Evolutionary conservation across 1,140 invertebrate species (phyloP).

Genomic region (Drusus annulatus): DNA sequence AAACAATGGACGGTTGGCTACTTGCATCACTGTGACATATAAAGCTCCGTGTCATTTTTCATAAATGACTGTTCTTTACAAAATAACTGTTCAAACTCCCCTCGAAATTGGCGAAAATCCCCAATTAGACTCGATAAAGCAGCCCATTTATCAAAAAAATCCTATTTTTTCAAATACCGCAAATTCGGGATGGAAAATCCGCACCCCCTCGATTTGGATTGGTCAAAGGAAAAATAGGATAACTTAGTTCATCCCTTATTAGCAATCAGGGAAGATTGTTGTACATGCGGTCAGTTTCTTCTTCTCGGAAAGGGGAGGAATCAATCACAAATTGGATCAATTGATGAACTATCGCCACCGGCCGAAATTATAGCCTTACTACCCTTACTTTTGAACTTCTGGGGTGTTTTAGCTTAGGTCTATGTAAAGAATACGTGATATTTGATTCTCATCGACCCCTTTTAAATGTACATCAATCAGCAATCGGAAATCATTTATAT

Average conservation of each 20-base stretch:
- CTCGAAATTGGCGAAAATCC: slow-evolving; percentile 19
- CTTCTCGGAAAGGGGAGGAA: slow-evolving; percentile 27
- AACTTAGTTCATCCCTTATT: slow-evolving; percentile 52
- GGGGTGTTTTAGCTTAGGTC: neutral
- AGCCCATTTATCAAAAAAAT: slow-evolving; percentile 21
- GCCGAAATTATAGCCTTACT: neutral
- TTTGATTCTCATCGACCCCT: neutral
- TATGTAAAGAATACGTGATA: neutral
- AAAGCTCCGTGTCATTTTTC: too few species aligned
- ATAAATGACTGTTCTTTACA: too few species aligned
- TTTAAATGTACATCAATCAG: too few species aligned
- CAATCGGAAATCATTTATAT: too few species aligned
- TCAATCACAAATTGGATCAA: slow-evolving; percentile 58
- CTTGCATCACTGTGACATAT: too few species aligned
- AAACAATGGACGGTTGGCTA: too few species aligned
- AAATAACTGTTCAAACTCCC: neutral
- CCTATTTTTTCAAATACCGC: slow-evolving; percentile 7
- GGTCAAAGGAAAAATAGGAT: slow-evolving; percentile 54
- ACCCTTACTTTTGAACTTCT: too few species aligned
- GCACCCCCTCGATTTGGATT: slow-evolving; percentile 9
- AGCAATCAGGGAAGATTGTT: slow-evolving; percentile 50
- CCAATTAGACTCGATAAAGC: slow-evolving; percentile 6
- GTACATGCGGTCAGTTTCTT: slow-evolving; percentile 37
- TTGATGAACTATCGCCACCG: slow-evolving; percentile 45
- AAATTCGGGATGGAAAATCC: neutral